Conservation (phyloP, 2,888 invertebrate genomes). For the Mylabris sibirica region DNA sequence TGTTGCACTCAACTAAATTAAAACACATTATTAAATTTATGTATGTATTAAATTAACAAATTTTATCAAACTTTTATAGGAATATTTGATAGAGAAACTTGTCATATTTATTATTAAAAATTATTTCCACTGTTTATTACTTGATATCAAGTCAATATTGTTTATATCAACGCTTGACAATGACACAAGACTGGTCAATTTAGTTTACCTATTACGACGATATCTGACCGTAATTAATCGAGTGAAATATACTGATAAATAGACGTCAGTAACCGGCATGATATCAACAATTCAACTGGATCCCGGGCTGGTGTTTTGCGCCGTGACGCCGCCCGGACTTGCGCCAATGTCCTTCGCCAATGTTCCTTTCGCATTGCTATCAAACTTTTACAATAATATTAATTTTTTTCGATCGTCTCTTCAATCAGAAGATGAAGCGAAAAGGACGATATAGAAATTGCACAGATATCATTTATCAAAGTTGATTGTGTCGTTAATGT, state of each 20-base stretch:
- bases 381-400: constrained; percentile 46
- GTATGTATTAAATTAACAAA: background rate
- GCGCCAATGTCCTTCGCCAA: constrained; percentile 62
- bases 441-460: background rate
- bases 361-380: constrained; percentile 57
- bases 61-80: background rate
- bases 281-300: constrained; percentile 61
- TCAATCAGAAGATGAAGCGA: background rate
- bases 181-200: no score
- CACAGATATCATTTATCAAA: background rate
- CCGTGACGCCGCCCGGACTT: constrained; percentile 64
- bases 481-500: background rate
- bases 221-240: background rate
- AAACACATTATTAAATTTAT: background rate
- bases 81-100: background rate
- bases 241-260: background rate
- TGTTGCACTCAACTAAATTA: background rate
- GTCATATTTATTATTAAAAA: background rate
- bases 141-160: no score
- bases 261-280: constrained; percentile 28
- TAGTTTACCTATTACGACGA: background rate
- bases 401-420: background rate
- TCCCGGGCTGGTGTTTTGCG: constrained; percentile 67
- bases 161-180: no score
- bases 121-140: background rate